Evolutionary conservation across 2,888 invertebrate species (phyloP).

Genomic region (Pheosia gnoma): DNA sequence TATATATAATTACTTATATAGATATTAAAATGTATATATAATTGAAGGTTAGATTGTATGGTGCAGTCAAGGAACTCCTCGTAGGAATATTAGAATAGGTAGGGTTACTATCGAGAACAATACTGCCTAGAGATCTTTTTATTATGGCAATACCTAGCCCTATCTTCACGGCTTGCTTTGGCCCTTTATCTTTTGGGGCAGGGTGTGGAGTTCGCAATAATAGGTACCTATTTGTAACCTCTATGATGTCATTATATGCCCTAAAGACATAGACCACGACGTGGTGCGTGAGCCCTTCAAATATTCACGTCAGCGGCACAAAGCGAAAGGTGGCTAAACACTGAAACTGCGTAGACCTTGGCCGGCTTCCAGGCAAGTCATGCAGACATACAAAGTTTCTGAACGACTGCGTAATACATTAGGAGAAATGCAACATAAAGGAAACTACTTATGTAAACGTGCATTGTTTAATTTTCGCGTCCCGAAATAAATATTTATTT

Average conservation of each 20-base stretch:
- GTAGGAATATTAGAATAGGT: too few species aligned
- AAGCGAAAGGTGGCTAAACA: slow-evolving; percentile 66
- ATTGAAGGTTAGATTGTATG: too few species aligned
- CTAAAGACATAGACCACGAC: background rate
- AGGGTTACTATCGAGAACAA: too few species aligned
- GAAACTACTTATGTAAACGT: background rate
- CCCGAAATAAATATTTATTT: background rate
- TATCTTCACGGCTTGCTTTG: too few species aligned
- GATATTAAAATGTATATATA: too few species aligned
- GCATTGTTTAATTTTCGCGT: background rate
- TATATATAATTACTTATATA: too few species aligned
- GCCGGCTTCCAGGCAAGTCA: slow-evolving; percentile 67
- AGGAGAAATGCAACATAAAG: slow-evolving; percentile 1
- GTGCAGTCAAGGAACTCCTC: too few species aligned
- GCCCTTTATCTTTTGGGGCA: too few species aligned
- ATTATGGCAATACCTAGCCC: too few species aligned
- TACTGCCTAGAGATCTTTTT: too few species aligned
- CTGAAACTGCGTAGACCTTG: slow-evolving; percentile 62
- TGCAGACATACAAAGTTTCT: slow-evolving; percentile 44
- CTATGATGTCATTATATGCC: background rate
- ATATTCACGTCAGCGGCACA: slow-evolving; percentile 34
- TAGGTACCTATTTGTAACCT: background rate
- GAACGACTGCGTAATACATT: slow-evolving; percentile 8
- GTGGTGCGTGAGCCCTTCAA: slow-evolving; percentile 1
- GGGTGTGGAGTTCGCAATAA: too few species aligned